These are phyloP conservation scores for Ectemnius lituratus DNA, from an alignment of 2,888 invertebrate genomes.

Conservation along the genomic window DNA sequence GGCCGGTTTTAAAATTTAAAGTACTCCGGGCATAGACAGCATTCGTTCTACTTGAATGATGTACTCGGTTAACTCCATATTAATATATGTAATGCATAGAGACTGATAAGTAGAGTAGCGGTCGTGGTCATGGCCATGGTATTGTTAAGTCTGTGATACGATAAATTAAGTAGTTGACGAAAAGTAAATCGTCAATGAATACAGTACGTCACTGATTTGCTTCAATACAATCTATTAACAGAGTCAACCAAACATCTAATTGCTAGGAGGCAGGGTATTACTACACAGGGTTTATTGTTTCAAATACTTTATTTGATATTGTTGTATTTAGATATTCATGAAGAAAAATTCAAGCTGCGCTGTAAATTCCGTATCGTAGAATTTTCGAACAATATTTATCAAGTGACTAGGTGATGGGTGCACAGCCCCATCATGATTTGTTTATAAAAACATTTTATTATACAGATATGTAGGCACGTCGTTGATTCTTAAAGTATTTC, in stretches of 20 bases:
- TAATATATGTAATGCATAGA: too few relatives aligned
- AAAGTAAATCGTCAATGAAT: too few relatives aligned
- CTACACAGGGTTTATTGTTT: conserved; percentile 29
- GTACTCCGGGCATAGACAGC: too few relatives aligned
- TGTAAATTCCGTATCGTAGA: conserved; percentile 64
- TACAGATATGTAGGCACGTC: conserved; percentile 72
- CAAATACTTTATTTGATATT: conserved; percentile 75
- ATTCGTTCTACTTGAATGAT: too few relatives aligned
- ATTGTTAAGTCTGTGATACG: too few relatives aligned
- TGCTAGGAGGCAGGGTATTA: background rate
- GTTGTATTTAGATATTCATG: conserved; percentile 67
- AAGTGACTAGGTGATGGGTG: conserved; percentile 76
- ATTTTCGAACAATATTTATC: conserved; percentile 67
- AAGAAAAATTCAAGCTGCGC: conserved; percentile 68
- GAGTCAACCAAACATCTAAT: background rate
- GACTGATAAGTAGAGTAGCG: too few relatives aligned
- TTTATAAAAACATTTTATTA: conserved; percentile 59
- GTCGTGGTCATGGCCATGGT: too few relatives aligned
- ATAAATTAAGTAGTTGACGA: too few relatives aligned
- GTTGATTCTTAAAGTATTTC: conserved; percentile 57
- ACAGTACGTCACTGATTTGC: too few relatives aligned
- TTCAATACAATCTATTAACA: background rate
- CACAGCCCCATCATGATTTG: conserved; percentile 68
- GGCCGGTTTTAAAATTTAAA: too few relatives aligned
- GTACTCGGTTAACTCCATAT: too few relatives aligned